These are phyloP conservation scores for Aphelinus certus DNA, from an alignment of 1,140 invertebrate species.

Conservation along the genomic window DNA sequence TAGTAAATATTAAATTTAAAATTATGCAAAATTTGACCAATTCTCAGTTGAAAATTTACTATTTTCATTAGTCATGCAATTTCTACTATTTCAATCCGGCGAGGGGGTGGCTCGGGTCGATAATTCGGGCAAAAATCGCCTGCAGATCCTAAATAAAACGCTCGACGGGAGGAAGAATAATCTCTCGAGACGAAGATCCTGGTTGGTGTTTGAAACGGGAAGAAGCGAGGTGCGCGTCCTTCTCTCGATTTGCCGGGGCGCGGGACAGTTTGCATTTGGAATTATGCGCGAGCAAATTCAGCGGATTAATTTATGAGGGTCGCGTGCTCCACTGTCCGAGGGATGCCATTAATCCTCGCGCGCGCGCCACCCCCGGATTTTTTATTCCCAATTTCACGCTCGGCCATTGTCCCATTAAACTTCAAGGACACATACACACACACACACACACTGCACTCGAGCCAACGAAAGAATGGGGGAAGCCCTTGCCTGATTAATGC, in stretches of 20 bases:
- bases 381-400: constrained; percentile 47
- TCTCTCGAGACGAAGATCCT: constrained; percentile 18
- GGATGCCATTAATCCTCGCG: constrained; percentile 36
- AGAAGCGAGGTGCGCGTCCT: neutral
- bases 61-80: too few species aligned
- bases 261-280: constrained; percentile 19
- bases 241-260: constrained; percentile 25
- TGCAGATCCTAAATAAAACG: too few species aligned
- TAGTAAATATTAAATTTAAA: too few species aligned
- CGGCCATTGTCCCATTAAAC: constrained; percentile 45
- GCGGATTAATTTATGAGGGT: constrained; percentile 40
- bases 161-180: too few species aligned
- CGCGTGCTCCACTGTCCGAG: constrained; percentile 8
- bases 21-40: too few species aligned
- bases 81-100: too few species aligned
- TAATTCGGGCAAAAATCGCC: too few species aligned
- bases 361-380: constrained; percentile 20
- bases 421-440: constrained; percentile 18
- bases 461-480: neutral
- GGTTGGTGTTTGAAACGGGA: constrained; percentile 26
- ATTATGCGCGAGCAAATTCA: constrained; percentile 29
- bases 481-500: constrained; percentile 35
- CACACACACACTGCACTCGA: constrained; percentile 14
- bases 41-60: too few species aligned
- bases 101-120: too few species aligned